Base-by-base conservation (phyloP, 2,113 vertebrate species). In the Chaetorhynchus papuensis region DNA sequence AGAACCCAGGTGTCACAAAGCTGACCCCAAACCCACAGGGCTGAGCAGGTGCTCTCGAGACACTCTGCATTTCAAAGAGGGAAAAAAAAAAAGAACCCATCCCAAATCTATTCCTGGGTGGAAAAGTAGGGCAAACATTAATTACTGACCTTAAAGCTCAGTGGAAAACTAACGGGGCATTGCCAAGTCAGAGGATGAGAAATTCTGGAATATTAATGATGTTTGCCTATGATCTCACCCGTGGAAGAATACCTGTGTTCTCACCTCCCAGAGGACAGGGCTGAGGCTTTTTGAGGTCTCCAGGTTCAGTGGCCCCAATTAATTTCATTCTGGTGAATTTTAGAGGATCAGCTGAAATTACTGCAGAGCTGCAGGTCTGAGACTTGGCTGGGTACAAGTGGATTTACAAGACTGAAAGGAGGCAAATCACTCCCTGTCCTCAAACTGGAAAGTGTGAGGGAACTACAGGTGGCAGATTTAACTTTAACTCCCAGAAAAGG, bases 71-170 rank as follows among this genome's bases (percentile, higher is more conserved):
- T 97, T 96, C 95, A 97, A 96, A 97, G 92, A 15, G 31, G n/a
- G 3, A 9, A 17, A 37, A 28, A 52, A 37, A 14, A 44, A 28
- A 61, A 53, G 11, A 78, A 60, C 27, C n/a, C 77, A 88, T 64
- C 89, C 83, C 91, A 82, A 78, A 61, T 76, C 78, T 95, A 77
- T 89, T 94, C 78, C 75, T 91, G 66, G 79, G 33, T 94, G 90
- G 89, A 94, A 94, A 97, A 97, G 87, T 97, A 96, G 94, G 95
- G 71, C 91, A 93, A 65, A 42, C 78, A 63, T 95, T 97, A 95
- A 97, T 96, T 96, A 96, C 66, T 96, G 94, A 96, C 96, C 96
- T 96, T 93, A 95, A 94, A 96, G 89, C 71, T 50, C 82, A 66
- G 59, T 91, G 92, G 91, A 91, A 89, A 97, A 83, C 94, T 97